Percentiles rank a stretch among this genome's conserved stretches.
phyloP scores from a whole-genome alignment of 23 tunicate genomes.

The Ascidia mentula region DNA sequence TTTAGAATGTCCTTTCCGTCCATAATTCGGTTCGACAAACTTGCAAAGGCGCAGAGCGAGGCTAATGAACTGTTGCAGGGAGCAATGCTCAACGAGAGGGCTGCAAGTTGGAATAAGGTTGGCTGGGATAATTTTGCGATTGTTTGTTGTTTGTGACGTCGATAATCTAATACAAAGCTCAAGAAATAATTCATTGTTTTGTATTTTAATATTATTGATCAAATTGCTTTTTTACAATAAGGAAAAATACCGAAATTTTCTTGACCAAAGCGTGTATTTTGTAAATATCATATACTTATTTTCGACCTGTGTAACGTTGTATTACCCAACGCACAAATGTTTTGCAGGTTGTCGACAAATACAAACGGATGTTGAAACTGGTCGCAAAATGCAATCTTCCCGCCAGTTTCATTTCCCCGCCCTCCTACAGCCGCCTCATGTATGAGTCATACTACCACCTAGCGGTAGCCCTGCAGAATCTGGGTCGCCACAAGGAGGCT shows the following conservation, averaged over 20 bases:
- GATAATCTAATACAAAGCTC: not conserved
- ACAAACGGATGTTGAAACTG: constrained; percentile 64
- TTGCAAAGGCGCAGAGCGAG: constrained; percentile 49
- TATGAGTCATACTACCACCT: constrained; percentile 89
- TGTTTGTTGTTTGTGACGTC: not conserved
- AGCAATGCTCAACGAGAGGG: constrained; percentile 71
- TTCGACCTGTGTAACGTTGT: too few relatives aligned
- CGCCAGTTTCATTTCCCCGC: constrained; percentile 39
- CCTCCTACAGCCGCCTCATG: constrained; percentile 49
- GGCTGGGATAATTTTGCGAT: not conserved
- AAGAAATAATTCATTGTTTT: not conserved
- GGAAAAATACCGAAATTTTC: too few relatives aligned
- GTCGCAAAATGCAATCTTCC: constrained; percentile 47
- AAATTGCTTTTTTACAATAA: too few relatives aligned
- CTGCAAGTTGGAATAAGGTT: constrained; percentile 71
- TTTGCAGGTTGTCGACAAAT: constrained; percentile 66
- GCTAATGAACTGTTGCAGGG: constrained; percentile 51
- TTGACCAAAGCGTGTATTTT: too few relatives aligned
- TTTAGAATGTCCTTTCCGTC: not conserved
- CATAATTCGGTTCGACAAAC: constrained; percentile 43
- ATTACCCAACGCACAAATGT: too few relatives aligned
- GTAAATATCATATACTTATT: too few relatives aligned
- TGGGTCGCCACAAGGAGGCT: constrained; percentile 75
- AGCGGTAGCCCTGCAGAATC: constrained; percentile 80
- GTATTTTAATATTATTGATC: too few relatives aligned